A percentile compares a stretch with the other conserved stretches of the same genome.
Conservation (phyloP, 2,888 invertebrate genomes). For the Cecidostiba fungosa region DNA sequence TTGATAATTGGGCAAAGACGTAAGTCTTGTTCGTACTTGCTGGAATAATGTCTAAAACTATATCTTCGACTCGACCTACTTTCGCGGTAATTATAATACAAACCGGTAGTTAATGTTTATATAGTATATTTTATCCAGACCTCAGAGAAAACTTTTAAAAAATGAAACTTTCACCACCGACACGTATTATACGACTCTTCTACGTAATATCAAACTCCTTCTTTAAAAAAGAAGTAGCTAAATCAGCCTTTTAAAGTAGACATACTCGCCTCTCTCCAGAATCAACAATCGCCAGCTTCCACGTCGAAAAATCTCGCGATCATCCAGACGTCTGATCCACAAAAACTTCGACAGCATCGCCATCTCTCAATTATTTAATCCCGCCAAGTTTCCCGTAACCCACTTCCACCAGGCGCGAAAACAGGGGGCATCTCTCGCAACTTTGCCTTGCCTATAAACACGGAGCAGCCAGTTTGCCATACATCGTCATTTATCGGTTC, state of each 20-base stretch:
- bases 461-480: neutral
- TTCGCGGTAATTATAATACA: neutral
- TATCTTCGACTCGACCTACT: neutral
- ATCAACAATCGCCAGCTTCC: neutral
- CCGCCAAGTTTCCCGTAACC: neutral
- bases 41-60: neutral
- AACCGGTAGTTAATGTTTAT: neutral
- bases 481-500: constrained; percentile 44
- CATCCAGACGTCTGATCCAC: neutral
- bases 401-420: neutral
- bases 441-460: constrained; percentile 16
- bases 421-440: constrained; percentile 8
- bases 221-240: neutral
- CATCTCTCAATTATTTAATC: neutral
- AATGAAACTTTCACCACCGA: neutral
- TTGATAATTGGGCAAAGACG: neutral
- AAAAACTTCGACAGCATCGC: neutral
- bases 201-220: neutral
- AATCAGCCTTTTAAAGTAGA: neutral
- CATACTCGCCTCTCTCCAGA: neutral
- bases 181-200: neutral
- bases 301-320: neutral
- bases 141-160: neutral
- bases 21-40: neutral
- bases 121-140: neutral